Conservation (phyloP, 2,113 vertebrate genomes). For the Formicarius rufipectus region DNA sequence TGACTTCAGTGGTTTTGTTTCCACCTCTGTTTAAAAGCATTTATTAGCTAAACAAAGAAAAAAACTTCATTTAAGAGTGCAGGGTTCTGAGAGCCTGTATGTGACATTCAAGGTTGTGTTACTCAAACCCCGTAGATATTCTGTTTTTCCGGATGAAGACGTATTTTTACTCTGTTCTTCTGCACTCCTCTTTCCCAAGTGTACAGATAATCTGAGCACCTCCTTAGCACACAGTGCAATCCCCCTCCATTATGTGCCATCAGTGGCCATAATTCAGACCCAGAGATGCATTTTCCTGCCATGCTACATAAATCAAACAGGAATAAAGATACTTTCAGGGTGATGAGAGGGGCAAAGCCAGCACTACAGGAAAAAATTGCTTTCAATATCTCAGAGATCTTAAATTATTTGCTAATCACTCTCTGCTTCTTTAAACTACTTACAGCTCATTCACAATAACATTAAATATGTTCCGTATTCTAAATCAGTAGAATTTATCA, state of each 20-base stretch:
- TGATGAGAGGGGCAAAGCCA: background rate
- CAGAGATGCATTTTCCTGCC: constrained; percentile 8
- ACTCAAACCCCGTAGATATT: background rate
- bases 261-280: background rate
- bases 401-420: constrained; percentile 34
- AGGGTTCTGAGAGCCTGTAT: background rate
- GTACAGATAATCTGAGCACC: background rate
- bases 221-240: background rate
- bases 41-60: background rate
- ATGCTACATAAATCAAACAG: background rate
- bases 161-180: background rate
- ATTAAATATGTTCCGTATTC: background rate
- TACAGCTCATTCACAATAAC: background rate
- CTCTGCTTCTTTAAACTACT: background rate
- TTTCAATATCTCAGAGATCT: background rate
- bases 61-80: background rate
- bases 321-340: constrained; percentile 18
- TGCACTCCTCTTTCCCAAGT: background rate
- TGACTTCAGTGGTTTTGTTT: background rate
- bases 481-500: background rate
- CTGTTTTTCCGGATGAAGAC: background rate
- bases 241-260: background rate
- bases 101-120: background rate
- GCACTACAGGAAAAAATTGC: background rate
- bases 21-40: background rate